Percentiles rank a stretch among this genome's conserved stretches.
phyloP scores from a whole-genome alignment of 1,140 invertebrate genomes.

The Aphelinus certus region DNA sequence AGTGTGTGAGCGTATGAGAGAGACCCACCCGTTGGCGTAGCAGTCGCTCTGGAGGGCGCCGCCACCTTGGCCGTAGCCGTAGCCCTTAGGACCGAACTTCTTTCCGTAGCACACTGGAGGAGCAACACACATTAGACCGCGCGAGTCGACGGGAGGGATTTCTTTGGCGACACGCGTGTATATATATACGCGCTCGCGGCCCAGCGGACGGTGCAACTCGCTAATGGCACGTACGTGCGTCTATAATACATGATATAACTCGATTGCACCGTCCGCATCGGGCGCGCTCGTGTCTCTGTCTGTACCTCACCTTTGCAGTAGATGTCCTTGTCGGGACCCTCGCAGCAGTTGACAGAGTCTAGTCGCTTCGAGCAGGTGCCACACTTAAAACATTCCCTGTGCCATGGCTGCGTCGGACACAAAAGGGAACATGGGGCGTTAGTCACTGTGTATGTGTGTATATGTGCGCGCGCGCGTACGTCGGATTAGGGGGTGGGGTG shows the following conservation, averaged over 20 bases:
- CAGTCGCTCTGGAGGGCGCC: conserved; percentile 89
- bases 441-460: conserved; percentile 50
- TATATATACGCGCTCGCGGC: too few relatives aligned
- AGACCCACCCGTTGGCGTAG: conserved; percentile 77
- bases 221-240: too few relatives aligned
- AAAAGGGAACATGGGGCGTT: conserved; percentile 54
- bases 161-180: too few relatives aligned
- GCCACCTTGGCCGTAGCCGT: conserved; percentile 91
- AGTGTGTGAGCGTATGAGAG: not conserved
- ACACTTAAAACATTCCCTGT: conserved; percentile 96
- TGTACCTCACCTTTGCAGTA: conserved; percentile 91
- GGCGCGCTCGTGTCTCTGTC: not conserved
- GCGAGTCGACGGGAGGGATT: too few relatives aligned
- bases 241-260: too few relatives aligned
- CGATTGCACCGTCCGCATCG: conserved; percentile 3
- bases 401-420: conserved; percentile 72
- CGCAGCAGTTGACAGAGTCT: conserved; percentile 95
- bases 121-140: conserved; percentile 18
- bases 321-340: conserved; percentile 95
- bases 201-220: too few relatives aligned
- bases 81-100: conserved; percentile 93
- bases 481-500: not conserved
- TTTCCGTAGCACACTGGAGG: conserved; percentile 89
- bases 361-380: conserved; percentile 92
- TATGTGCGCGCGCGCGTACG: too few relatives aligned